These are phyloP conservation scores for Sylvilagus bachmani DNA, from an alignment of 2,113 vertebrate species.

Conservation along the genomic window DNA sequence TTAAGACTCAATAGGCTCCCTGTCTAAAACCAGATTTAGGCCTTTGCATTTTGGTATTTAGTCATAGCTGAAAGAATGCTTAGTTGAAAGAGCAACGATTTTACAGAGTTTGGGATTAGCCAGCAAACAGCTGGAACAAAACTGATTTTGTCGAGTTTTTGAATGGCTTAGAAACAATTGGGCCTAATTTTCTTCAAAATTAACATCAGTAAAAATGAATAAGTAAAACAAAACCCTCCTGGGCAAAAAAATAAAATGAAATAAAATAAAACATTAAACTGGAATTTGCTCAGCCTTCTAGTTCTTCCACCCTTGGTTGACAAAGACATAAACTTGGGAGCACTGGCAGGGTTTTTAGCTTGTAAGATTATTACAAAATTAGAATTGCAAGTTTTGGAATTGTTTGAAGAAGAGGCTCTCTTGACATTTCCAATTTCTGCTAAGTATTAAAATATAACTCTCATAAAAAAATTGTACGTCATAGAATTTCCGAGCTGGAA, in stretches of 20 bases:
- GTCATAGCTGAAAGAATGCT: not conserved
- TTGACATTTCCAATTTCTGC: slow-evolving; percentile 73
- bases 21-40: not conserved
- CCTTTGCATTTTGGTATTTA: not conserved
- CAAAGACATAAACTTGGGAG: slow-evolving; percentile 59
- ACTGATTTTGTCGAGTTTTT: slow-evolving; percentile 57
- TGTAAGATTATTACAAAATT: slow-evolving; percentile 62
- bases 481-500: slow-evolving; percentile 61
- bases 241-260: not conserved
- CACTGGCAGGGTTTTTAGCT: slow-evolving; percentile 61
- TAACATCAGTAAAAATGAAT: slow-evolving; percentile 61
- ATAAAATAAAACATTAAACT: not conserved
- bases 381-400: slow-evolving; percentile 58
- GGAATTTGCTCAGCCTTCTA: slow-evolving; percentile 50
- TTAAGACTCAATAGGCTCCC: not conserved
- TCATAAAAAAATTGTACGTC: slow-evolving; percentile 58
- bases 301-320: slow-evolving; percentile 66
- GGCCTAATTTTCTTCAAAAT: slow-evolving; percentile 58
- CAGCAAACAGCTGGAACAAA: slow-evolving; percentile 41
- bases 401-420: slow-evolving; percentile 52
- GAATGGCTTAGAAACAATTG: slow-evolving; percentile 58
- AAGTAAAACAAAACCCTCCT: slow-evolving; percentile 62
- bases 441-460: slow-evolving; percentile 56
- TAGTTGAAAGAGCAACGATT: not conserved
- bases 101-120: slow-evolving; percentile 41